A percentile compares a stretch with the other conserved stretches of the same genome.
Conservation (phyloP, 2,888 invertebrate genomes). For the Melanotus villosus region DNA sequence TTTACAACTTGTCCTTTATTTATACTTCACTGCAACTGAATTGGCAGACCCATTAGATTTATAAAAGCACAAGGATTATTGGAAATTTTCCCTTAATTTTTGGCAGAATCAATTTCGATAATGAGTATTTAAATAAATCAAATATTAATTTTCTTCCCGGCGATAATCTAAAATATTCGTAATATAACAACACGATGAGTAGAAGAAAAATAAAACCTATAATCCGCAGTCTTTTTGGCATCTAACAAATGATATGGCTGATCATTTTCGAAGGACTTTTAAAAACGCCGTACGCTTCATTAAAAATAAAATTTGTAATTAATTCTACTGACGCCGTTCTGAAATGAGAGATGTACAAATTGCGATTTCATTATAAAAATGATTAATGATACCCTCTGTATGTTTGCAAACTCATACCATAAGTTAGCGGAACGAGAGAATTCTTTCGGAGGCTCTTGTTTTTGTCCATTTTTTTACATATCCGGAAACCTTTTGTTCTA, state of each 20-base stretch:
- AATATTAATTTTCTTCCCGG: no score
- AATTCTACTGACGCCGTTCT: conserved; percentile 47
- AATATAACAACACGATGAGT: no score
- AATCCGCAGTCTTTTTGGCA: neutral
- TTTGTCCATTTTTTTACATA: conserved; percentile 21
- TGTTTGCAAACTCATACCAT: conserved; percentile 57
- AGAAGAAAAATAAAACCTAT: no score
- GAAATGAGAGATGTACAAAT: conserved; percentile 55
- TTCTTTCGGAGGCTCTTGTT: conserved; percentile 25
- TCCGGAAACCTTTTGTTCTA: conserved; percentile 3
- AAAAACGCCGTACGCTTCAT: conserved; percentile 54
- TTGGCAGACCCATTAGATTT: no score
- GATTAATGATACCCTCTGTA: conserved; percentile 57
- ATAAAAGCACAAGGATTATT: no score
- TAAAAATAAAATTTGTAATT: conserved; percentile 54
- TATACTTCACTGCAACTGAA: no score
- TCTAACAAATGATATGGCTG: conserved; percentile 45
- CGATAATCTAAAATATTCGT: no score
- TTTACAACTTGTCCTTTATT: no score
- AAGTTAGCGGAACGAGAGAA: conserved; percentile 55
- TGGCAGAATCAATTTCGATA: no score
- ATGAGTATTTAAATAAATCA: no score
- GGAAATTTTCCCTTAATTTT: no score
- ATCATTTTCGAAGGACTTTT: conserved; percentile 54
- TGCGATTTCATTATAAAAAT: conserved; percentile 62